Evolutionary conservation across 1,140 invertebrate species (phyloP).

Genomic region (Euura saliciscinereae): DNA sequence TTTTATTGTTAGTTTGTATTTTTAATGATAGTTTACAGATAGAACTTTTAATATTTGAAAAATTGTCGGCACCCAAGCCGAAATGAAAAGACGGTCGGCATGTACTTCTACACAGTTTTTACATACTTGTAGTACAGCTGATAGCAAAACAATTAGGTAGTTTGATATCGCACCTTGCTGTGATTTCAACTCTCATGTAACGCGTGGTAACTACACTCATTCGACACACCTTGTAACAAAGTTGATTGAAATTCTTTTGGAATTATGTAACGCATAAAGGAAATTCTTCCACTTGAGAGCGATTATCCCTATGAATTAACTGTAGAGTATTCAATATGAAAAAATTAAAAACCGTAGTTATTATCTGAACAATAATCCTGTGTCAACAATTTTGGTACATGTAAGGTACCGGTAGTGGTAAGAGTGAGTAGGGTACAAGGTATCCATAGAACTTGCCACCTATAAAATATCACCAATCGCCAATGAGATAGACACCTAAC

Average conservation of each 20-base stretch:
- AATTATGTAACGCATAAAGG: not conserved
- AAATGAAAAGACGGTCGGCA: slow-evolving; percentile 17
- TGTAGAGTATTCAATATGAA: no score
- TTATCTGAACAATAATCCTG: no score
- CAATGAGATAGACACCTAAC: not conserved
- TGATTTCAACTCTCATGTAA: not conserved
- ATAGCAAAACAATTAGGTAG: not conserved
- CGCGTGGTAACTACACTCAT: not conserved
- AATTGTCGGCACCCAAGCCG: slow-evolving; percentile 28
- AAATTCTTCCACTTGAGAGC: no score
- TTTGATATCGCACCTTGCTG: not conserved
- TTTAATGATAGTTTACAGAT: not conserved
- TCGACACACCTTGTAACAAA: not conserved
- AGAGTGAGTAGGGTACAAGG: not conserved
- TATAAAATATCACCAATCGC: not conserved
- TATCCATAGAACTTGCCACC: not conserved
- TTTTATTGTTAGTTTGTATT: not conserved
- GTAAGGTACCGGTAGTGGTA: no score
- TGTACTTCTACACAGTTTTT: not conserved
- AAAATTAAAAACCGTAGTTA: no score
- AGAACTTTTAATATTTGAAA: not conserved
- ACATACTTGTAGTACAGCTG: not conserved
- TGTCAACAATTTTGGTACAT: no score
- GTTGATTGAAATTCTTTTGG: not conserved
- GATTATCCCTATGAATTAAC: no score